Evolutionary conservation across 2,797 vertebrate genomes (phyloP), one percentile per base, ranked within the genome.

Genomic region (Mus spretus): DNA sequence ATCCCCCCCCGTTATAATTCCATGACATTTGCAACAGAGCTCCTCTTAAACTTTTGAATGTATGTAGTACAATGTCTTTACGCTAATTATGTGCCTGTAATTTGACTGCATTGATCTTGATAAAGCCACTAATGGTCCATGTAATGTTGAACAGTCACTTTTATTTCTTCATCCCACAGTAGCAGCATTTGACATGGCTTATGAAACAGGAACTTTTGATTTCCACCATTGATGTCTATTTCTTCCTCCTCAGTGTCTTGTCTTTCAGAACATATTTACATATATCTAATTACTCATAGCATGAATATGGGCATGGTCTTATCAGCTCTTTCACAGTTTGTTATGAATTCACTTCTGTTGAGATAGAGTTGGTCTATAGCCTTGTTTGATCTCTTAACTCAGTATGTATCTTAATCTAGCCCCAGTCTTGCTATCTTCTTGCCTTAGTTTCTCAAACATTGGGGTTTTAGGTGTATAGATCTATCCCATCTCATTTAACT

Each of bases 11-110:
- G 37, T 26, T 44, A 2, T n/a, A 57, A 59, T 40, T 78, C 9
- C 12, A 20, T 90, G 63, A 70, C n/a, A 72, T 95, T 96, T 90
- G 57, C 12, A 63, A 61, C 34, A 67, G 53, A 91, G 28, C 72
- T 65, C 31, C 37, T 40, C 78, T 24, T 20, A 95, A 89, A n/a
- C 9, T 8, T n/a, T 34, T 67, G 44, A 55, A 20, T 80, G 34
- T 34, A 24, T 72, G n/a, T 57, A n/a, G 19, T 55, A 34, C 5
- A 28, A 67, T 31, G 55, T 80, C 26, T 13, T 93, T 67, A 34
- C 9, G 19, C 77, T 61, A 9, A 65, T 78, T 93, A 63, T 93
- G 40, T 13, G 20, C 24, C 19, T 89, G 37, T 74, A 28, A 79
- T 47, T 77, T 26, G 75, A 63, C 20, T 72, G 83, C 72, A 57